Evolutionary conservation across 2,888 invertebrate species (phyloP), one percentile per base, ranked within the genome.

Genomic region (Liopterus haemorrhoidalis): DNA sequence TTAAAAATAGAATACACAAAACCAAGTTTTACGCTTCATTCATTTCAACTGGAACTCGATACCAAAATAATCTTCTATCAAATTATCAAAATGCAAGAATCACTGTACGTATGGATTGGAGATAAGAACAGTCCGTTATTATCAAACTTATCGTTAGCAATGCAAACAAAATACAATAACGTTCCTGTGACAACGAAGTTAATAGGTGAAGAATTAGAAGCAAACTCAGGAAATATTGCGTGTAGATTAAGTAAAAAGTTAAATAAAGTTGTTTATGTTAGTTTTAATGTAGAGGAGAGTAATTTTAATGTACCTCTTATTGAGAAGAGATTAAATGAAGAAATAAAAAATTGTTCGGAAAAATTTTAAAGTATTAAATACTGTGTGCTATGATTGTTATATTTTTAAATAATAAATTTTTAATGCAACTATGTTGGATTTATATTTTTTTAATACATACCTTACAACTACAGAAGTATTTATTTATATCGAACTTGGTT

Each of bases 221-320:
- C 59, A 39, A 54, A 57, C 14, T 68, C 68, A 0, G 54, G 60
- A 46, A 62, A 60, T 43, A 49, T 69, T 18, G 62, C 67, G 1
- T 51, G 49, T 41, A 66, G 66, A 50, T 48, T 73, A 15, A 57
- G 68, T 0, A 69, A 66, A 50, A 67, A 63, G 46, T 53, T 70
- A 9, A 59, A 65, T 3, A 73, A 71, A 54, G 66, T 65, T 37
- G 67, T 73, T 8, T 73, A 64, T 55, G 56, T 74, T n/a, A 74
- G 73, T 59, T 70, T 66, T 49, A 74, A 74, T 57, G 41, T 72
- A 4, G 58, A 62, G 20, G 54, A 61, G 4, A 67, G 69, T 56
- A 60, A 59, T 49, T 54, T 61, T 31, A 51, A 60, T 8, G 49
- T 62, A 27, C 63, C 65, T 3, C 31, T 59, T 21, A 49, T 73